Conservation (phyloP, 2,888 invertebrate species). For the Eugnorisma glareosa region DNA sequence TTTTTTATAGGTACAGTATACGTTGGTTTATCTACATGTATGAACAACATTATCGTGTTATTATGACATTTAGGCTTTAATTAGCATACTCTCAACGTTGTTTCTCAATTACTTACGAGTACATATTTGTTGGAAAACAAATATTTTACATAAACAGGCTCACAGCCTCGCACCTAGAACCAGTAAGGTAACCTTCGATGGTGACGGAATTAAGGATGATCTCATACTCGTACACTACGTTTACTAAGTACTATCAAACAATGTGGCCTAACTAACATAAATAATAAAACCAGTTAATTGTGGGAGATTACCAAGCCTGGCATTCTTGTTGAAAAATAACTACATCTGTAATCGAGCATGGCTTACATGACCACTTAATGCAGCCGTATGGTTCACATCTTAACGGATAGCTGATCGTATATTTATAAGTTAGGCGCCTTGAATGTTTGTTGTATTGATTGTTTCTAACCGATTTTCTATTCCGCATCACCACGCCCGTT, state of each 20-base stretch:
- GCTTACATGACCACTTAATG: conserved; percentile 8
- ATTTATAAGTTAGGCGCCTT: conserved; percentile 25
- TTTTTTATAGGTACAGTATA: too few species aligned
- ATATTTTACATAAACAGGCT: conserved; percentile 34
- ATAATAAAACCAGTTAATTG: conserved; percentile 58
- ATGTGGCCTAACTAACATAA: conserved; percentile 42
- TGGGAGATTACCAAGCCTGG: conserved; percentile 33
- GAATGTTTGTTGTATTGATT: conserved; percentile 66
- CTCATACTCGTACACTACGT: conserved; percentile 75
- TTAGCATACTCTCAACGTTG: conserved; percentile 23
- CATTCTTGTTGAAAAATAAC: conserved; percentile 19
- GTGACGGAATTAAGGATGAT: conserved; percentile 72
- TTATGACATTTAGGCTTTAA: conserved; percentile 2
- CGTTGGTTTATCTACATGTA: not conserved
- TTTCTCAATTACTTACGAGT: not conserved
- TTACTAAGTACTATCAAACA: conserved; percentile 59
- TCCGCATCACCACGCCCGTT: conserved; percentile 78
- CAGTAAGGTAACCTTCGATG: conserved; percentile 67
- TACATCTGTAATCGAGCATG: conserved; percentile 4
- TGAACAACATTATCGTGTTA: not conserved
- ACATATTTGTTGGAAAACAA: conserved; percentile 38
- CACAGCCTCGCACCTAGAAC: conserved; percentile 57
- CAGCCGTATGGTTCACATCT: conserved; percentile 3
- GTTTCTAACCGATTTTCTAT: conserved; percentile 70
- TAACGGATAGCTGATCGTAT: conserved; percentile 8